These are phyloP conservation scores for Neelides sp. DNA, from an alignment of 1,140 invertebrate species.

Conservation along the genomic window DNA sequence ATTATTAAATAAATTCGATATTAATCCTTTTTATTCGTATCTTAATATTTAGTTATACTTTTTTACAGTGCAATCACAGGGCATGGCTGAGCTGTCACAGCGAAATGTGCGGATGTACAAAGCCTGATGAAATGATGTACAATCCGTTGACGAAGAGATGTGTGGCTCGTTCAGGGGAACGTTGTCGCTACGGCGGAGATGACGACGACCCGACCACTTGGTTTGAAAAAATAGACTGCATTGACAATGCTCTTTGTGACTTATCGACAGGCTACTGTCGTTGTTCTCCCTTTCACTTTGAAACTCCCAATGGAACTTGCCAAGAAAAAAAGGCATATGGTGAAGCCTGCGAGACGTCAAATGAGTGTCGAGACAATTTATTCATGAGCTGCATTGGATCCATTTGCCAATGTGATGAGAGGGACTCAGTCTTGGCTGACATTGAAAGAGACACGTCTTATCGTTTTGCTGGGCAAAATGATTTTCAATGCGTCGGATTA, in stretches of 20 bases:
- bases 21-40: no score
- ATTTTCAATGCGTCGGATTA: neutral
- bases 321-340: neutral
- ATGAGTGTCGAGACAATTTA: no score
- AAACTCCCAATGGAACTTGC: constrained; percentile 1
- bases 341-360: neutral
- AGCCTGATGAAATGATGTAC: constrained; percentile 5
- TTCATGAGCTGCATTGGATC: neutral
- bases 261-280: neutral
- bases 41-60: no score
- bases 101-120: constrained; percentile 2
- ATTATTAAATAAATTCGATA: no score
- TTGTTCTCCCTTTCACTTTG: constrained; percentile 1
- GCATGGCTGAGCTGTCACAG: constrained; percentile 7
- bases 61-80: constrained; percentile 4
- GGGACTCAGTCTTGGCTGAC: neutral
- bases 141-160: constrained; percentile 1
- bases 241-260: constrained; percentile 5
- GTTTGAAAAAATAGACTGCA: constrained; percentile 3
- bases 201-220: neutral
- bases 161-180: neutral
- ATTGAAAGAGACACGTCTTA: neutral
- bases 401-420: neutral
- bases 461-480: neutral
- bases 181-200: neutral